Evolutionary conservation across 2,888 invertebrate species (phyloP).

Genomic region (Uropetala carovei): DNA sequence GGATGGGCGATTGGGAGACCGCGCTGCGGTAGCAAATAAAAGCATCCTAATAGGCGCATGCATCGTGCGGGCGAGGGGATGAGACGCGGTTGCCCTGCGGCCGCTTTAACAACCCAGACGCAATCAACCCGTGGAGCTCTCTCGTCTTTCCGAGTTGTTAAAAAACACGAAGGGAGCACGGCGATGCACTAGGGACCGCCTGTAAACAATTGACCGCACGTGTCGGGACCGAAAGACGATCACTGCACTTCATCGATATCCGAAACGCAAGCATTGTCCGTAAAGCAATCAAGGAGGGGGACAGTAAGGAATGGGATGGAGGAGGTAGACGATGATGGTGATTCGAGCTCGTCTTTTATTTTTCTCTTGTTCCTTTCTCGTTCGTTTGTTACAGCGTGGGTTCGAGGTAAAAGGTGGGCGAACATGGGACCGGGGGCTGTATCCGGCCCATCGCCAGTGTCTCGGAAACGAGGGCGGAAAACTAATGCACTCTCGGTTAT

Average conservation of each 20-base stretch:
- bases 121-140: background rate
- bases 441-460: too few species aligned
- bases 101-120: background rate
- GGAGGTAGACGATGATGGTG: background rate
- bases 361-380: too few species aligned
- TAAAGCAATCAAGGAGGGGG: background rate
- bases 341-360: too few species aligned
- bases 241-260: background rate
- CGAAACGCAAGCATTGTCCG: background rate
- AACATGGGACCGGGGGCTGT: too few species aligned
- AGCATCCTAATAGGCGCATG: background rate
- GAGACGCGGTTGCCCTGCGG: background rate
- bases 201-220: slow-evolving; percentile 5
- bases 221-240: slow-evolving; percentile 2
- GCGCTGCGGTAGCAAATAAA: background rate
- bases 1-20: background rate
- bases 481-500: too few species aligned
- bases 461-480: too few species aligned
- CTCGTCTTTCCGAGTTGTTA: background rate
- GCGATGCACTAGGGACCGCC: background rate
- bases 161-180: background rate
- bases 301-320: background rate
- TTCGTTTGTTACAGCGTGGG: too few species aligned
- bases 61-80: background rate
- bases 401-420: too few species aligned